A percentile compares a stretch with the other conserved stretches of the same genome.
phyloP scores from a whole-genome alignment of 2,888 invertebrate genomes.

The Dryococelus australis region DNA sequence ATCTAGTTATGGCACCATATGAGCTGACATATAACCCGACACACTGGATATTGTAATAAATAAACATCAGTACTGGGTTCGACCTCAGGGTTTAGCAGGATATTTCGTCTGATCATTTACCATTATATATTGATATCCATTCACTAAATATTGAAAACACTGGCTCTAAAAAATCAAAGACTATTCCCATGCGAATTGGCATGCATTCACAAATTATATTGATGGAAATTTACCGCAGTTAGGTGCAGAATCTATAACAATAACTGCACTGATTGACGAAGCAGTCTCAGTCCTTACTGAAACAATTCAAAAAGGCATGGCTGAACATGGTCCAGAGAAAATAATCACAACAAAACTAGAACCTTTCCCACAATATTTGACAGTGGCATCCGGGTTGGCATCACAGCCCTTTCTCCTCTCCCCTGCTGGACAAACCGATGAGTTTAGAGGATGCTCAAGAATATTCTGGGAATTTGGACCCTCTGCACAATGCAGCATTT shows the following conservation, averaged over 20 bases:
- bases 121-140: not conserved
- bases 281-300: not conserved
- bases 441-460: no score
- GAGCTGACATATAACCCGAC: not conserved
- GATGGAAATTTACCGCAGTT: not conserved
- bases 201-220: not conserved
- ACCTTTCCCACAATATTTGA: not conserved
- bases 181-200: not conserved
- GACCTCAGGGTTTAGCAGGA: not conserved
- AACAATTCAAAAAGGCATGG: not conserved
- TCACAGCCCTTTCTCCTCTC: no score
- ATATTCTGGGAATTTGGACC: no score
- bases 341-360: not conserved
- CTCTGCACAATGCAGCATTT: no score
- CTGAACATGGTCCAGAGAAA: not conserved
- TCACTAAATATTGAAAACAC: not conserved
- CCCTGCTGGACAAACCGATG: no score
- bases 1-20: not conserved
- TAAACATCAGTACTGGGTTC: not conserved
- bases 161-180: not conserved
- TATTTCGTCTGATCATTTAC: not conserved
- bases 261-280: not conserved
- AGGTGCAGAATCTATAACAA: not conserved
- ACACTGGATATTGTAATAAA: not conserved
- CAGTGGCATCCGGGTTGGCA: no score